Percentiles rank a stretch among this genome's conserved stretches.
These are phyloP conservation scores for Drosophila mercatorum DNA, from an alignment of 2,888 invertebrate genomes.

Conservation along the genomic window DNA sequence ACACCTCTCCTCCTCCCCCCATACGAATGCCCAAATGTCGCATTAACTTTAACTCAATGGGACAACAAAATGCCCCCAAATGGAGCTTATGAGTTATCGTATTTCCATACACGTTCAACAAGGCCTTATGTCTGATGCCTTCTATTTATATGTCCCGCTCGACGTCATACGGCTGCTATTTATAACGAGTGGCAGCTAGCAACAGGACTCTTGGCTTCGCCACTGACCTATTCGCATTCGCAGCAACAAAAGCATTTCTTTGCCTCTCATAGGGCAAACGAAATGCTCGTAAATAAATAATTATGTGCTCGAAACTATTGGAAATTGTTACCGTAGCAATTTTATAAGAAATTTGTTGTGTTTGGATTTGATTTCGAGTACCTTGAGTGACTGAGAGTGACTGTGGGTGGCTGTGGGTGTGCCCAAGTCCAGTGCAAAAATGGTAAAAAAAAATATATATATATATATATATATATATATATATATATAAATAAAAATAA, in stretches of 20 bases:
- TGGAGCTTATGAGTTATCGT: slow-evolving; percentile 32
- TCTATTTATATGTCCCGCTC: slow-evolving; percentile 45
- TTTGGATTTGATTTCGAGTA: slow-evolving; percentile 15
- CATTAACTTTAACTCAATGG: slow-evolving; percentile 29
- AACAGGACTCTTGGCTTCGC: slow-evolving; percentile 40
- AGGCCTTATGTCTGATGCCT: slow-evolving; percentile 1
- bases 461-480: background rate
- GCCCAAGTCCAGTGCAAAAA: slow-evolving; percentile 18
- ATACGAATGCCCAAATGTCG: slow-evolving; percentile 19
- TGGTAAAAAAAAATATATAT: slow-evolving; percentile 13
- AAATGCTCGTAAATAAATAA: slow-evolving; percentile 67
- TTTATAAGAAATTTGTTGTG: slow-evolving; percentile 24
- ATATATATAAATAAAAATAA: background rate
- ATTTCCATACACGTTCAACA: slow-evolving; percentile 38
- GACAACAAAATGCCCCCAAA: slow-evolving; percentile 17
- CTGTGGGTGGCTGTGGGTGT: background rate
- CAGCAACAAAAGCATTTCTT: background rate
- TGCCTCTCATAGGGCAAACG: slow-evolving; percentile 6
- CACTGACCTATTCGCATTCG: slow-evolving; percentile 46
- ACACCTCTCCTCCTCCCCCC: background rate
- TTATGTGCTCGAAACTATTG: slow-evolving; percentile 59
- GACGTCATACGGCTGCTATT: slow-evolving; percentile 45
- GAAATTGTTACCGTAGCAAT: slow-evolving; percentile 35
- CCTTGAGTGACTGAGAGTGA: background rate
- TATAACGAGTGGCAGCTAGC: slow-evolving; percentile 32